Percentiles rank a stretch among this genome's conserved stretches.
Conservation (phyloP, 2,888 invertebrate genomes). For the Drosophila villosipedis region DNA sequence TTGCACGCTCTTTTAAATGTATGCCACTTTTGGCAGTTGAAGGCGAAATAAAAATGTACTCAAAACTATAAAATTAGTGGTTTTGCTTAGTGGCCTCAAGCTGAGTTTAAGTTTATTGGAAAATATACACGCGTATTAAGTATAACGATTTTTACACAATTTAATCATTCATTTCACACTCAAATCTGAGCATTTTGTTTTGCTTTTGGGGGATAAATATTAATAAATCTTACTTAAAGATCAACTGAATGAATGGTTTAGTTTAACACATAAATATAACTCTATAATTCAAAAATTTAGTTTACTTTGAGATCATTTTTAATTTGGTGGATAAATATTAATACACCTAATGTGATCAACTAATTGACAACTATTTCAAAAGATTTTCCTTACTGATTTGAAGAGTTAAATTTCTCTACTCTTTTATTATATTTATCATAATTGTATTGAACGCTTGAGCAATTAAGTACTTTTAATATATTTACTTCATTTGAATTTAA, state of each 20-base stretch:
- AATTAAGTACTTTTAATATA: not conserved
- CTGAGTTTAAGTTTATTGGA: not conserved
- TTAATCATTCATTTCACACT: not conserved
- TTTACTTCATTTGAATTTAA: not conserved
- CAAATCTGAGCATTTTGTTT: not conserved
- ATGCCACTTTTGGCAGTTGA: slow-evolving; percentile 1
- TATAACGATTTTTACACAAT: not conserved
- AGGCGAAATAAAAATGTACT: slow-evolving; percentile 15
- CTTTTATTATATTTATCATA: not conserved
- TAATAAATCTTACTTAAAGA: not conserved
- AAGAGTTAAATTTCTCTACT: not conserved
- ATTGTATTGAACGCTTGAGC: not conserved
- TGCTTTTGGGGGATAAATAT: not conserved
- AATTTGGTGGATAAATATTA: not conserved
- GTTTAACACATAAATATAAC: not conserved
- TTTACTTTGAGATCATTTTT: not conserved
- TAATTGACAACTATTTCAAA: not conserved
- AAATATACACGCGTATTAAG: not conserved
- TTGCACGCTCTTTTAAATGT: slow-evolving; percentile 57
- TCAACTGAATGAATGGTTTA: not conserved
- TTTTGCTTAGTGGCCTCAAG: slow-evolving; percentile 3
- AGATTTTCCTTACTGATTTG: not conserved
- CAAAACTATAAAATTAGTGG: slow-evolving; percentile 33
- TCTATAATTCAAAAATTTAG: not conserved
- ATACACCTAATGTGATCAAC: not conserved